Evolutionary conservation across 2,113 vertebrate genomes (phyloP).

Genomic region (Lepus timidus): DNA sequence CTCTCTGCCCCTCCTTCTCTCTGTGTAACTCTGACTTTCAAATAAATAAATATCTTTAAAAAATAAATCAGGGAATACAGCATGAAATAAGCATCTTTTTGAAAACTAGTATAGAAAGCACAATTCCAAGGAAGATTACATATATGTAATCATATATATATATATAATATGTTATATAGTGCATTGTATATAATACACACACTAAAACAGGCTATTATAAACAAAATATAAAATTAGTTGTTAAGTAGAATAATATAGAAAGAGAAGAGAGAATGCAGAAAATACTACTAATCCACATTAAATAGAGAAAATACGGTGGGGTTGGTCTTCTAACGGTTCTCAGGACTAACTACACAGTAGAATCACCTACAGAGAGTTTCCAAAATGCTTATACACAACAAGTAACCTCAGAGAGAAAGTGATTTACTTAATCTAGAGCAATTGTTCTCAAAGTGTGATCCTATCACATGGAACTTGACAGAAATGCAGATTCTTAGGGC

Average conservation of each 20-base stretch:
- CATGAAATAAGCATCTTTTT: neutral
- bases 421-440: neutral
- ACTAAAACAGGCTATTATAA: neutral
- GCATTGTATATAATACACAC: neutral
- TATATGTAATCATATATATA: no score
- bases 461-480: neutral
- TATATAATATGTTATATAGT: no score
- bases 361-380: neutral
- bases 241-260: neutral
- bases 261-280: slow-evolving; percentile 24
- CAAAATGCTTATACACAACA: neutral
- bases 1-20: no score
- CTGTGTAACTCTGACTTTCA: no score
- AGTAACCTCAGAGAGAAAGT: neutral
- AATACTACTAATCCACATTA: neutral
- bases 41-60: neutral
- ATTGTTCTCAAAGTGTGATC: neutral
- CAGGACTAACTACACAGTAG: neutral
- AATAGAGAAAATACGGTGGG: neutral
- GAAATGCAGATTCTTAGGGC: neutral
- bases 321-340: neutral
- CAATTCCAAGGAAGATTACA: neutral
- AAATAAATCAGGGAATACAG: neutral
- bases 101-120: slow-evolving; percentile 9
- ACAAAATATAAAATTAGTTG: neutral